Percentiles rank a stretch among this genome's conserved stretches.
These are phyloP conservation scores for Menidia beryllina DNA, from an alignment of 2,113 vertebrate genomes.

Conservation along the genomic window DNA sequence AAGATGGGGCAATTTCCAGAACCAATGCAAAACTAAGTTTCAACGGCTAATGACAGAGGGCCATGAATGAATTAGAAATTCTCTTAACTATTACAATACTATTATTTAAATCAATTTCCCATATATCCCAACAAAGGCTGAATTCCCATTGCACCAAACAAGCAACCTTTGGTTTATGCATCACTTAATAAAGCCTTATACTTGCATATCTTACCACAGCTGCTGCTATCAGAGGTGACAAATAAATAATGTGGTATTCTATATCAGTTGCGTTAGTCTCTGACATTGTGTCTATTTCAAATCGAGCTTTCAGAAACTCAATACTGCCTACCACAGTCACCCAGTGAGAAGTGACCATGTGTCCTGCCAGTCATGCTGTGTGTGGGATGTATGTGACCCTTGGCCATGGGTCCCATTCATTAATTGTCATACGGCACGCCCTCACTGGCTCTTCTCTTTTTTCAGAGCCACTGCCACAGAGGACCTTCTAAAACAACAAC, in stretches of 20 bases:
- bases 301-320: constrained; percentile 44
- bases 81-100: not conserved
- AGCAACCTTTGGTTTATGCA: not conserved
- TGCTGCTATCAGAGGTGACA: constrained; percentile 17
- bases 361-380: constrained; percentile 62
- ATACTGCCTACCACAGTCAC: constrained; percentile 33
- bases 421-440: constrained; percentile 65
- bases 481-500: constrained; percentile 55
- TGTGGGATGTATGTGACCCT: constrained; percentile 54
- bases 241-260: constrained; percentile 7
- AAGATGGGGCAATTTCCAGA: constrained; percentile 7
- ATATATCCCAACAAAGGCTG: not conserved
- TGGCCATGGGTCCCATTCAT: constrained; percentile 52
- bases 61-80: not conserved
- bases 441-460: constrained; percentile 20
- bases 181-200: constrained; percentile 6
- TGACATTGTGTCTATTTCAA: constrained; percentile 33
- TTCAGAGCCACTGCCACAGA: constrained; percentile 48
- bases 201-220: constrained; percentile 9
- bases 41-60: not conserved
- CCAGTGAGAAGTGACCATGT: constrained; percentile 42
- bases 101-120: not conserved
- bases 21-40: not conserved
- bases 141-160: not conserved
- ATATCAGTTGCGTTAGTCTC: constrained; percentile 7